Percentiles rank a stretch among this genome's conserved stretches.
These are phyloP conservation scores for Gibbula magus DNA, from an alignment of 2,888 invertebrate genomes.

Conservation along the genomic window DNA sequence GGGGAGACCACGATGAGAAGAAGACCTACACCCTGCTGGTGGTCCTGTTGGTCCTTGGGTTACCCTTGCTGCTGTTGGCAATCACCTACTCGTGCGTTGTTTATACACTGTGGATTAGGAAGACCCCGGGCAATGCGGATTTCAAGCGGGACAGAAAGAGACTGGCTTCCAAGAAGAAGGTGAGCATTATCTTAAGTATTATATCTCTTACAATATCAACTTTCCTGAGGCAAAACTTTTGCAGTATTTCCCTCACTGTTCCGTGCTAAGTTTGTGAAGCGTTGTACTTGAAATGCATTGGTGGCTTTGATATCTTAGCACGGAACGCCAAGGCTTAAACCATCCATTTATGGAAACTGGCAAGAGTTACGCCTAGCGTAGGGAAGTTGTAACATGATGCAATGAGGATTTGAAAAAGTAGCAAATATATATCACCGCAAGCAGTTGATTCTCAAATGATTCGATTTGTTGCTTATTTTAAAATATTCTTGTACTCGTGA, in stretches of 20 bases:
- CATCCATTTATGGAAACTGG: too few relatives aligned
- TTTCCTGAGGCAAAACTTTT: too few relatives aligned
- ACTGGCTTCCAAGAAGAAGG: constrained; percentile 72
- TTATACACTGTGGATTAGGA: constrained; percentile 73
- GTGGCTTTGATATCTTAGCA: too few relatives aligned
- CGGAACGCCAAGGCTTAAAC: not conserved
- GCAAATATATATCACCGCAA: too few relatives aligned
- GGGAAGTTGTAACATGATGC: too few relatives aligned
- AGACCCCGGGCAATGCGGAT: constrained; percentile 75
- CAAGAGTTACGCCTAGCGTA: too few relatives aligned
- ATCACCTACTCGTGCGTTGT: constrained; percentile 74
- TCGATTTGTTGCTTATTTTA: not conserved
- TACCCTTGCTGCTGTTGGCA: constrained; percentile 72
- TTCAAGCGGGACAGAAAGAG: constrained; percentile 72
- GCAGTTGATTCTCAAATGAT: too few relatives aligned
- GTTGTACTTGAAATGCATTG: too few relatives aligned
- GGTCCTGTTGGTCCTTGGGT: constrained; percentile 55
- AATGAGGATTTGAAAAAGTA: too few relatives aligned
- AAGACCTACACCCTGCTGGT: constrained; percentile 53
- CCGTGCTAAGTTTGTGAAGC: too few relatives aligned
- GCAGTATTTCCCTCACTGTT: too few relatives aligned
- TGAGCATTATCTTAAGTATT: constrained; percentile 35
- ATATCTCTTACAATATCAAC: too few relatives aligned
- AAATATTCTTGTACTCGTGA: not conserved
- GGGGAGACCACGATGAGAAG: constrained; percentile 57